Percentiles rank a stretch among this genome's conserved stretches.
Conservation (phyloP, 2,888 invertebrate species). For the Cerastis rubricosa region DNA sequence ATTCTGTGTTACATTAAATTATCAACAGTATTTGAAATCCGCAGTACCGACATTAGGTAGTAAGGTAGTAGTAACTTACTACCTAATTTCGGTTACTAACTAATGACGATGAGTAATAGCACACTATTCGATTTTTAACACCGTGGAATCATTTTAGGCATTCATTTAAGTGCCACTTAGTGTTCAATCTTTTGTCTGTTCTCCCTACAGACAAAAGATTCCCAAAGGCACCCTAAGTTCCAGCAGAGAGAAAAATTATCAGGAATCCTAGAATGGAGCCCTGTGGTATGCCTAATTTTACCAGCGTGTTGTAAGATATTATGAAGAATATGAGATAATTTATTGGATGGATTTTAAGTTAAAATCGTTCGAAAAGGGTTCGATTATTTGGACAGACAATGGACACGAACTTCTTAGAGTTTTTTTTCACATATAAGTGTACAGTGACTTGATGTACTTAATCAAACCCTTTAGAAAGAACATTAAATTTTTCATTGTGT, state of each 20-base stretch:
- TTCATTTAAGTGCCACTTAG: background rate
- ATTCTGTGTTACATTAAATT: background rate
- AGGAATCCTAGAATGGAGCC: constrained; percentile 1
- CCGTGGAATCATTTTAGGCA: background rate
- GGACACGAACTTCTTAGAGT: background rate
- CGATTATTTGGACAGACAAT: background rate
- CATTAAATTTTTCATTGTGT: no score
- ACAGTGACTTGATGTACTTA: constrained; percentile 1
- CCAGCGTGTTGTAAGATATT: background rate
- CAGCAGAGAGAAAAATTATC: background rate
- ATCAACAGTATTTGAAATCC: no score
- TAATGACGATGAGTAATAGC: background rate
- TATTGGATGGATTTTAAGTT: background rate
- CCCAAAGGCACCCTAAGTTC: background rate
- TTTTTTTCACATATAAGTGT: background rate
- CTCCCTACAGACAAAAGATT: background rate
- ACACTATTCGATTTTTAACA: background rate
- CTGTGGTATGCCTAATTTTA: constrained; percentile 5
- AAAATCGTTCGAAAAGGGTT: background rate
- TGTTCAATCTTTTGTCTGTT: no score
- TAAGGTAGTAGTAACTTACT: no score
- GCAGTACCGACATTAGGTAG: no score
- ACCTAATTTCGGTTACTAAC: no score
- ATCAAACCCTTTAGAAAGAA: constrained; percentile 1
- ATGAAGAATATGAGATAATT: background rate